Percentiles rank a stretch among this genome's conserved stretches.
Conservation (phyloP, 1,140 invertebrate genomes). For the Tyrophagus putrescentiae region DNA sequence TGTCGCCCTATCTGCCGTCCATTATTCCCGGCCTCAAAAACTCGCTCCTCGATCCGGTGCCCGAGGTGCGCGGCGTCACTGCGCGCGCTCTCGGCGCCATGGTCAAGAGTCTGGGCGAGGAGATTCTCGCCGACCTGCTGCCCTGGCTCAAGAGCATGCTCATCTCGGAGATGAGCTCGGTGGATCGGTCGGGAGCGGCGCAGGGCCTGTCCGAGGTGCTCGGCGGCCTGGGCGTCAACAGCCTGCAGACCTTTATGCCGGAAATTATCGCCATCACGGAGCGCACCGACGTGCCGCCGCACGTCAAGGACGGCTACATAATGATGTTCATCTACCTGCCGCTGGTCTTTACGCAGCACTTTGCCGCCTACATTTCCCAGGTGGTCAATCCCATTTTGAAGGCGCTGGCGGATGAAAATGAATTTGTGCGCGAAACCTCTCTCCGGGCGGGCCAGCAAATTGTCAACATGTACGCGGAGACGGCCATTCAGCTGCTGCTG, state of each 20-base stretch:
- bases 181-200: slow-evolving; percentile 92
- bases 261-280: slow-evolving; percentile 93
- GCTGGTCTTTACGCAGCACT: slow-evolving; percentile 82
- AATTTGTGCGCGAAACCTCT: slow-evolving; percentile 94
- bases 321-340: slow-evolving; percentile 99
- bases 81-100: slow-evolving; percentile 63
- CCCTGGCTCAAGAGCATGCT: slow-evolving; percentile 97
- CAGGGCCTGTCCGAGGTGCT: slow-evolving; percentile 81
- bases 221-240: slow-evolving; percentile 81
- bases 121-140: slow-evolving; percentile 79
- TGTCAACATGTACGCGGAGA: slow-evolving; percentile 88
- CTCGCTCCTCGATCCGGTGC: slow-evolving; percentile 90
- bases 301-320: slow-evolving; percentile 98
- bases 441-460: slow-evolving; percentile 90
- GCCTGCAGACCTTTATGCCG: slow-evolving; percentile 92
- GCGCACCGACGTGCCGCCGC: slow-evolving; percentile 79
- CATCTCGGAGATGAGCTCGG: slow-evolving; percentile 85
- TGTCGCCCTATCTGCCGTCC: slow-evolving; percentile 85
- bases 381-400: slow-evolving; percentile 90
- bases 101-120: slow-evolving; percentile 90
- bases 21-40: slow-evolving; percentile 93
- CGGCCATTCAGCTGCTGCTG: slow-evolving; percentile 77
- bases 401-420: slow-evolving; percentile 95
- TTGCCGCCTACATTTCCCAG: slow-evolving; percentile 87
- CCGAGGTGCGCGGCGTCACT: slow-evolving; percentile 55